Evolutionary conservation across 1,140 invertebrate species (phyloP).

Genomic region (Rhopalosiphum maidis): DNA sequence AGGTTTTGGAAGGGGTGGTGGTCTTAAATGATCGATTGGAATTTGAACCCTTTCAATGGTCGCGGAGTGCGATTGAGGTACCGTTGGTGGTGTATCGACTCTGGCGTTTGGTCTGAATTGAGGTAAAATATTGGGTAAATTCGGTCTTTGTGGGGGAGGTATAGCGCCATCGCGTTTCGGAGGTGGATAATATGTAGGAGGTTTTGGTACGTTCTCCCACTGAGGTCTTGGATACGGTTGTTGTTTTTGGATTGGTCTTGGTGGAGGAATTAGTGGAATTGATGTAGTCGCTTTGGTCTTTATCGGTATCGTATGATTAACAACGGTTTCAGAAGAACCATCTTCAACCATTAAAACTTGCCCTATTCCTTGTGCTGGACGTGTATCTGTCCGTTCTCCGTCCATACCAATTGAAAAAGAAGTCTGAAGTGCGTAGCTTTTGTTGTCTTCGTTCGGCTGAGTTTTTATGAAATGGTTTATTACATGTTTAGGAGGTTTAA

Average conservation of each 20-base stretch:
- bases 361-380: conserved; percentile 60
- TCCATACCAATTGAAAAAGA: conserved; percentile 61
- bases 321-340: conserved; percentile 31
- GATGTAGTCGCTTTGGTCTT: conserved; percentile 43
- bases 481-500: conserved; percentile 58
- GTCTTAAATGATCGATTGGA: conserved; percentile 62
- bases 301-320: conserved; percentile 12
- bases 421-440: conserved; percentile 61
- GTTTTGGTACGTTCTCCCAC: conserved; percentile 60
- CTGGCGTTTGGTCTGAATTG: conserved; percentile 75
- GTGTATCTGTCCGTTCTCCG: conserved; percentile 54
- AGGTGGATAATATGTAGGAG: conserved; percentile 28
- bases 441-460: conserved; percentile 58
- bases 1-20: conserved; percentile 64
- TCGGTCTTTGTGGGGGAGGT: conserved; percentile 37
- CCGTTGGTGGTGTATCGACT: conserved; percentile 66
- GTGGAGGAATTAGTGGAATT: conserved; percentile 14
- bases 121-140: conserved; percentile 73
- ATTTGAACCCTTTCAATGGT: conserved; percentile 60
- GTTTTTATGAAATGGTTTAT: conserved; percentile 60
- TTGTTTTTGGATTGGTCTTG: not conserved
- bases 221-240: conserved; percentile 59
- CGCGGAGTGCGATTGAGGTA: conserved; percentile 60
- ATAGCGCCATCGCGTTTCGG: conserved; percentile 41
- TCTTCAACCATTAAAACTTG: conserved; percentile 60